Evolutionary conservation across 2,113 vertebrate species (phyloP).

Genomic region (Rynchops niger): DNA sequence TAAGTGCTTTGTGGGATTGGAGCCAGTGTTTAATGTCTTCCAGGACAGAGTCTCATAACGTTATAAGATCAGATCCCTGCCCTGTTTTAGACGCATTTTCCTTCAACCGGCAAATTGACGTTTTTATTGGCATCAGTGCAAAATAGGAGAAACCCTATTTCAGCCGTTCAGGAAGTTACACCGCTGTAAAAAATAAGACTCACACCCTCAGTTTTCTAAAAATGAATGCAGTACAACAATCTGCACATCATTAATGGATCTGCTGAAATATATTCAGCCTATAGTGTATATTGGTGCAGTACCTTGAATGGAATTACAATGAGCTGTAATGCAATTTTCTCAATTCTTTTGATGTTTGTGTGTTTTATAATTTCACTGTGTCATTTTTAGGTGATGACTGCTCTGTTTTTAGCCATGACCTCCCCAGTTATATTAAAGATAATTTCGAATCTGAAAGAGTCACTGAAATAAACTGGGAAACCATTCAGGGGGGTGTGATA

Average conservation of each 20-base stretch:
- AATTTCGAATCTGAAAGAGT: conserved; percentile 94
- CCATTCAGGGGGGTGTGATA: conserved; percentile 92
- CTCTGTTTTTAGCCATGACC: conserved; percentile 88
- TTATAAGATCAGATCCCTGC: neutral
- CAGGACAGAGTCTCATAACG: neutral
- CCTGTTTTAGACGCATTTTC: neutral
- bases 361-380: neutral
- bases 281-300: neutral
- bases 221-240: neutral
- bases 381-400: conserved; percentile 89
- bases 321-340: conserved; percentile 2
- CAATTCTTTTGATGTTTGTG: neutral
- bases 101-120: neutral
- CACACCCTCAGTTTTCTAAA: neutral
- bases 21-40: neutral
- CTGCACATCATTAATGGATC: neutral
- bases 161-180: neutral
- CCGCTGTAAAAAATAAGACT: neutral
- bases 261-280: neutral
- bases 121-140: neutral
- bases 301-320: neutral
- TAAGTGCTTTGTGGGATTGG: neutral
- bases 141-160: neutral
- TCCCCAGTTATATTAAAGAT: conserved; percentile 96
- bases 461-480: conserved; percentile 94